Base-by-base conservation (phyloP, 2,888 invertebrate genomes). In the Coremacera marginata region DNA sequence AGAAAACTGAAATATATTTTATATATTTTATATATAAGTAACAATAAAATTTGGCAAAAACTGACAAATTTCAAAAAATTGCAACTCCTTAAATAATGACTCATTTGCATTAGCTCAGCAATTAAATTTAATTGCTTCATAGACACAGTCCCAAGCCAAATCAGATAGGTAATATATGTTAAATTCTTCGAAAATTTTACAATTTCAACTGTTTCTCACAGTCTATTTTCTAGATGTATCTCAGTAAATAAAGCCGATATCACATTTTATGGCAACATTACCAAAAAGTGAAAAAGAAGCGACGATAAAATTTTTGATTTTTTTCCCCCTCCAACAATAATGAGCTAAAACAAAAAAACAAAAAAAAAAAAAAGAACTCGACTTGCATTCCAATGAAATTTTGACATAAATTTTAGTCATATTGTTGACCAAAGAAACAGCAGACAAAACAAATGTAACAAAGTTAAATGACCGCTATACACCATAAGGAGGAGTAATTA, bases 331-430 rank as follows among this genome's bases (percentile, higher is more conserved):
- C n/a, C 37, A 67, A 44, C 19, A 44, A 67, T 44, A 37, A 67
- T 19, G 44, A 67, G 44, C 14, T 44, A 67, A 37, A 3, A 37
- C 2, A 34, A 65, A 5, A 31, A 65, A 0, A 37, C 19, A 31
- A 65, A 3, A 37, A 65, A 65, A 37, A 1, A 16, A 19, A 1
- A 9, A 22, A 25, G 9, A 14, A 27, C 44, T 67, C 37, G 1
- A 9, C 37, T 67, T 67, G 11, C 49, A 72, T 60, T 60, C 60
- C 55, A 60, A 2, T 60, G 60, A 72, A 57, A 60, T 55, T 60
- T 16, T n/a, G 16, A 72, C 55, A 72, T 25, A 60, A 55, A 16
- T 57, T 44, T 31, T 9, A 52, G 27, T 11, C 19, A 60, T 31
- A 27, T 3, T 31, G 37, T 25, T 68, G 65, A 65, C 49, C 68